phyloP scores from a whole-genome alignment of 2,797 vertebrate species.

The Lacerta agilis region DNA sequence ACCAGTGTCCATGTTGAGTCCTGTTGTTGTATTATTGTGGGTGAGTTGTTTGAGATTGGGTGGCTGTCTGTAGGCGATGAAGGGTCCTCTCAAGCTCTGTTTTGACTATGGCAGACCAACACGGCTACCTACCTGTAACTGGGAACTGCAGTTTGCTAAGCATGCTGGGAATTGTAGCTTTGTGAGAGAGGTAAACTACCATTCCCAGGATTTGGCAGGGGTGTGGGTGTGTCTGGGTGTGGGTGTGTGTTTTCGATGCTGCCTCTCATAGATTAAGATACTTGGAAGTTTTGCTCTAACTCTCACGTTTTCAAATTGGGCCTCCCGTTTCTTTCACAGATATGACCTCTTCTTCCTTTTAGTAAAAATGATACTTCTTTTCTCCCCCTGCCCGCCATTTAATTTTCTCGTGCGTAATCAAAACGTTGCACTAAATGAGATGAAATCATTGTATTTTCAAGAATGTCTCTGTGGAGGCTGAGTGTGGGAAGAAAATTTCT shows the following conservation, averaged over 20 bases:
- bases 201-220: too few relatives aligned
- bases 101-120: too few relatives aligned
- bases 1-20: too few relatives aligned
- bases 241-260: not conserved
- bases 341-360: not conserved
- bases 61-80: too few relatives aligned
- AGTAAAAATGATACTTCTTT: constrained; percentile 43
- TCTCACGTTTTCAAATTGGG: not conserved
- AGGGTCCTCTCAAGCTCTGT: too few relatives aligned
- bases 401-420: constrained; percentile 24
- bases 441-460: constrained; percentile 37
- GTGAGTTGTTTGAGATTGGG: too few relatives aligned
- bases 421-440: constrained; percentile 23
- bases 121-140: too few relatives aligned
- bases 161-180: too few relatives aligned
- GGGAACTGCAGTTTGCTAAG: not conserved
- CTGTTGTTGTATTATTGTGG: too few relatives aligned
- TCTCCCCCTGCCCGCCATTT: not conserved
- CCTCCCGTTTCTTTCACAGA: not conserved
- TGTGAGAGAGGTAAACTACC: too few relatives aligned
- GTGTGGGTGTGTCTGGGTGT: not conserved
- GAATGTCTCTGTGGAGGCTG: constrained; percentile 18
- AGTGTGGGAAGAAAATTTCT: constrained; percentile 63
- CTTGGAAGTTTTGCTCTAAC: not conserved
- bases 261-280: not conserved